Evolutionary conservation across 1,140 invertebrate genomes (phyloP).

Genomic region (Macrotrachela quadricornifera): DNA sequence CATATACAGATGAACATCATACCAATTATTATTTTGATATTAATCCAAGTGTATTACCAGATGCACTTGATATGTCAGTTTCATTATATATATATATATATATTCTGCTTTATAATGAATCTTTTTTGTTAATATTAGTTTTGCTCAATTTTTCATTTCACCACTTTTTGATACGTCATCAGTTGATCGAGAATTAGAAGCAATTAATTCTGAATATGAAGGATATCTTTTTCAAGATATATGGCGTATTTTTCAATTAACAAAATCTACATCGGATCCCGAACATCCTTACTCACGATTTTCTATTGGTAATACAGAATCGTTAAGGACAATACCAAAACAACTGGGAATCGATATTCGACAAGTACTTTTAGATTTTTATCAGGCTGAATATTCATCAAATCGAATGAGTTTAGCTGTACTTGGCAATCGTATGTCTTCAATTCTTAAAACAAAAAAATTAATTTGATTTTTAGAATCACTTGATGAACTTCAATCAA

Average conservation of each 20-base stretch:
- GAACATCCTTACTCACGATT: slow-evolving; percentile 70
- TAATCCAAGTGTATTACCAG: slow-evolving; percentile 50
- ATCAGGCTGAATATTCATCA: slow-evolving; percentile 71
- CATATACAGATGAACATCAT: slow-evolving; percentile 61
- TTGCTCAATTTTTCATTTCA: slow-evolving; percentile 77
- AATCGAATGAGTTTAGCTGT: slow-evolving; percentile 71
- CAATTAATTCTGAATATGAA: slow-evolving; percentile 81
- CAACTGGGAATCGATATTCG: slow-evolving; percentile 53
- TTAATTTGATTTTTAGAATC: no score
- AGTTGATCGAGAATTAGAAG: slow-evolving; percentile 75
- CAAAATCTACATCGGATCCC: slow-evolving; percentile 50
- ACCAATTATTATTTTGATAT: slow-evolving; percentile 87
- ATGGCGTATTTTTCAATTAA: slow-evolving; percentile 67
- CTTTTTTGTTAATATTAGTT: slow-evolving; percentile 23
- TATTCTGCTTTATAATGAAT: not conserved
- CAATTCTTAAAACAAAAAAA: no score
- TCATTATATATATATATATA: not conserved
- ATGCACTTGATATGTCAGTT: slow-evolving; percentile 55
- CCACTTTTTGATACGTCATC: slow-evolving; percentile 72
- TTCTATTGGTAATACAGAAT: slow-evolving; percentile 63
- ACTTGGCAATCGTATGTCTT: no score
- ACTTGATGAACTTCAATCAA: slow-evolving; percentile 58
- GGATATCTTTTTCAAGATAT: slow-evolving; percentile 69
- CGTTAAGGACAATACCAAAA: slow-evolving; percentile 56
- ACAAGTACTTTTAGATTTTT: slow-evolving; percentile 66